Percentiles rank a stretch among this genome's conserved stretches.
These are phyloP conservation scores for Mola mola DNA, from an alignment of 2,113 vertebrate genomes.

Conservation along the genomic window DNA sequence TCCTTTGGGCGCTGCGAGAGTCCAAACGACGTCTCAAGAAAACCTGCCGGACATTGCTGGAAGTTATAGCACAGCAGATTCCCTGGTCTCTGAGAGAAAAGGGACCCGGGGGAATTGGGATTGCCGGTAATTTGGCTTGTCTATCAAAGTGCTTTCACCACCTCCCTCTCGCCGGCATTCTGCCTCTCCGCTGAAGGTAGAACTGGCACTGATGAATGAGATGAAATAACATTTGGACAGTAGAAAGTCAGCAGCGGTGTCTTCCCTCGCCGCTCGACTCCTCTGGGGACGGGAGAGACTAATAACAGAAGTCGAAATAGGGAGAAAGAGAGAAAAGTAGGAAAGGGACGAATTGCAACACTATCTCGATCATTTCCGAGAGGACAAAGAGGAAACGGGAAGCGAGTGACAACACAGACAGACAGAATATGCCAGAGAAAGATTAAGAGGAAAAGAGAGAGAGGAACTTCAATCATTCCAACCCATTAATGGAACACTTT, in stretches of 20 bases:
- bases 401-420: too few relatives aligned
- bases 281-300: conserved; percentile 21
- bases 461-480: too few relatives aligned
- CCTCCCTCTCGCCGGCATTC: conserved; percentile 23
- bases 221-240: conserved; percentile 59
- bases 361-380: too few relatives aligned
- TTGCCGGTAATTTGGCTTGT: conserved; percentile 44
- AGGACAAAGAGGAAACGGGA: too few relatives aligned
- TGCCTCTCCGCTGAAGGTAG: conserved; percentile 25
- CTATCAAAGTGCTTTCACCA: conserved; percentile 46
- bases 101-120: not conserved
- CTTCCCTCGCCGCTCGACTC: conserved; percentile 21
- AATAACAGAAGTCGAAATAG: conserved; percentile 20
- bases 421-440: too few relatives aligned
- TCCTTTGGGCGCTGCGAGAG: not conserved
- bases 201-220: conserved; percentile 58
- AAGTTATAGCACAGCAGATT: conserved; percentile 15
- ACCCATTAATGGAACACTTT: too few relatives aligned
- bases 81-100: conserved; percentile 5
- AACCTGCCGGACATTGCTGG: conserved; percentile 8
- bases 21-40: conserved; percentile 10
- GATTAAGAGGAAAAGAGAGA: too few relatives aligned
- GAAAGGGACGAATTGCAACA: not conserved
- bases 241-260: conserved; percentile 22
- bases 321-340: conserved; percentile 2